Percentiles rank a stretch among this genome's conserved stretches.
Conservation (phyloP, 2,888 invertebrate genomes). For the Hedychridium roseum region DNA sequence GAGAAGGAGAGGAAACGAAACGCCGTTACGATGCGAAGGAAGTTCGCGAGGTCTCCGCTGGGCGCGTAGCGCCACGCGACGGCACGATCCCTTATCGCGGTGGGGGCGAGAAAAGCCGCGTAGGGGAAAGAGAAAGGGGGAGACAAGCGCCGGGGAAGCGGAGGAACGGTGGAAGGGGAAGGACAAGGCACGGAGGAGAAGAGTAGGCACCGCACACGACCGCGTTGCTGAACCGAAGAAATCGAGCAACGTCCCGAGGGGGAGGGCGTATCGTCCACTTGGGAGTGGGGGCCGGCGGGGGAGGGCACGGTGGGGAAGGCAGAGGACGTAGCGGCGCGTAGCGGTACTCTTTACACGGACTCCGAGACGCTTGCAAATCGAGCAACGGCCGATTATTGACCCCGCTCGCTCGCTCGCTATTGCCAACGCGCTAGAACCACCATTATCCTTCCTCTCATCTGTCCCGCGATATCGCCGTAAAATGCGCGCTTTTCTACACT, state of each 20-base stretch:
- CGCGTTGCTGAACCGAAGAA: slow-evolving; percentile 21
- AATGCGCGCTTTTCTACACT: too few relatives aligned
- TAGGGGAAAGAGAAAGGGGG: too few relatives aligned
- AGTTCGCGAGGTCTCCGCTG: slow-evolving; percentile 63
- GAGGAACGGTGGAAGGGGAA: slow-evolving; percentile 10
- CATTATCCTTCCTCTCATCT: too few relatives aligned
- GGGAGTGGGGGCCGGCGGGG: slow-evolving; percentile 20
- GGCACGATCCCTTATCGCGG: slow-evolving; percentile 30
- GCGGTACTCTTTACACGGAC: slow-evolving; percentile 60
- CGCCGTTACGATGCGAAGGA: slow-evolving; percentile 29
- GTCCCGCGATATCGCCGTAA: too few relatives aligned
- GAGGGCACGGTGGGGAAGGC: slow-evolving; percentile 32
- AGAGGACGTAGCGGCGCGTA: slow-evolving; percentile 56
- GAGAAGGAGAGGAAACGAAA: slow-evolving; percentile 6
- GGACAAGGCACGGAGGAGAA: slow-evolving; percentile 8
- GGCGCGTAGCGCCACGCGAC: slow-evolving; percentile 58
- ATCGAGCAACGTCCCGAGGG: slow-evolving; percentile 16
- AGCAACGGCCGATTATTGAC: slow-evolving; percentile 60
- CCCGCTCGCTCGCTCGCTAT: slow-evolving; percentile 43
- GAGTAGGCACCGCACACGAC: not conserved
- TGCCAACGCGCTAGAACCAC: too few relatives aligned
- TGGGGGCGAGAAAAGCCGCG: too few relatives aligned
- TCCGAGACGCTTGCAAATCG: slow-evolving; percentile 51
- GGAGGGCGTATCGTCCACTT: slow-evolving; percentile 26
- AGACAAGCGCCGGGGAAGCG: too few relatives aligned